Evolutionary conservation across 2,888 invertebrate species (phyloP).

Genomic region (Oscheius sp.): DNA sequence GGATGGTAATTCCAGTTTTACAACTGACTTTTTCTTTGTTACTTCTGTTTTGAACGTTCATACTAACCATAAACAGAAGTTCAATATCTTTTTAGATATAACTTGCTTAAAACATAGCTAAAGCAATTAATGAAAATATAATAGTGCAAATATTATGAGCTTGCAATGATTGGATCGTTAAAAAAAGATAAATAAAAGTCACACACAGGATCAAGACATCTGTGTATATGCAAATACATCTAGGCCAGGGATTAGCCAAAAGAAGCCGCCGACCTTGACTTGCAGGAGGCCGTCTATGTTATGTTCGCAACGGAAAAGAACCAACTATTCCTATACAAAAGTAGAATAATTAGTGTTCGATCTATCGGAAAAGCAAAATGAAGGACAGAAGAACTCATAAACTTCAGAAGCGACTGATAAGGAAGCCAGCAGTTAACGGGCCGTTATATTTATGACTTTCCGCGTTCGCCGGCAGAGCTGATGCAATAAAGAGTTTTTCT

Average conservation of each 20-base stretch:
- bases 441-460: constrained; percentile 15
- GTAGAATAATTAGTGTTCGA: not conserved
- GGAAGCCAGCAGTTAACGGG: constrained; percentile 21
- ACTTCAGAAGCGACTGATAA: constrained; percentile 12
- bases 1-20: not conserved
- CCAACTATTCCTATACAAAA: not conserved
- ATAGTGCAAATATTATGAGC: no score
- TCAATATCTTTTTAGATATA: no score
- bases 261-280: constrained; percentile 8
- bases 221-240: constrained; percentile 16
- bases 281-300: not conserved
- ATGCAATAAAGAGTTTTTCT: not conserved
- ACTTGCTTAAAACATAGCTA: no score
- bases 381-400: constrained; percentile 13
- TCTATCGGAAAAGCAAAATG: not conserved
- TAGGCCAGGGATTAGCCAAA: not conserved
- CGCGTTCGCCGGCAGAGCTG: not conserved
- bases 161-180: no score
- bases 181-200: no score
- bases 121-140: no score
- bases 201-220: no score
- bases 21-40: no score
- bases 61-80: no score
- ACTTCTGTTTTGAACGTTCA: no score
- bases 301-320: not conserved